These are phyloP conservation scores for Tillus elongatus DNA, from an alignment of 2,888 invertebrate genomes.

Conservation along the genomic window DNA sequence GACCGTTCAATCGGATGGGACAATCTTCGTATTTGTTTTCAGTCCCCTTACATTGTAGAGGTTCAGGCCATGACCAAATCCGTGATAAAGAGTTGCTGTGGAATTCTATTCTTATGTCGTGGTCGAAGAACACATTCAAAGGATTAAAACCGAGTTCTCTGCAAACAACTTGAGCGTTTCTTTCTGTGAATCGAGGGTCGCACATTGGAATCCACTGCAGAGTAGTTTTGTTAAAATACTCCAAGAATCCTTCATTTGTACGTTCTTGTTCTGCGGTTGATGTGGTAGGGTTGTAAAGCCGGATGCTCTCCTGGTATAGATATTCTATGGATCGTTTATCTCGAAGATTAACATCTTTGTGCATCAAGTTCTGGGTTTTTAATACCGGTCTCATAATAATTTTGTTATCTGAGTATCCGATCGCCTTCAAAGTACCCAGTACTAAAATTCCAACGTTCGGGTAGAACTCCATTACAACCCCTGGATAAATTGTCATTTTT, in stretches of 20 bases:
- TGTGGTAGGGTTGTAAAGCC: conserved; percentile 74
- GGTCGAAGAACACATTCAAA: conserved; percentile 79
- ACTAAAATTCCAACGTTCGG: conserved; percentile 94
- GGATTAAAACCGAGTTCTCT: conserved; percentile 84
- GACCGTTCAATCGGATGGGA: conserved; percentile 80
- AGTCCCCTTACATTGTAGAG: conserved; percentile 71
- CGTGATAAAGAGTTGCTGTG: conserved; percentile 80
- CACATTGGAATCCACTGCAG: conserved; percentile 96
- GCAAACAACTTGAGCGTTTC: conserved; percentile 95
- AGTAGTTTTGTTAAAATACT: conserved; percentile 91
- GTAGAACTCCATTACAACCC: conserved; percentile 85
- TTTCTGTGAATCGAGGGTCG: conserved; percentile 88
- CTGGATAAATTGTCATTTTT: conserved; percentile 76
- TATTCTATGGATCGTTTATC: conserved; percentile 49
- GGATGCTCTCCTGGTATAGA: conserved; percentile 54
- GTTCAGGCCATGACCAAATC: conserved; percentile 93
- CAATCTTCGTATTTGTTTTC: conserved; percentile 74
- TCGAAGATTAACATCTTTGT: conserved; percentile 33
- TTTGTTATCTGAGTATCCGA: conserved; percentile 65
- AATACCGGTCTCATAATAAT: conserved; percentile 66
- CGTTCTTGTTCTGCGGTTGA: conserved; percentile 48
- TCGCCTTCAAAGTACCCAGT: conserved; percentile 78
- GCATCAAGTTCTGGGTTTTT: conserved; percentile 32
- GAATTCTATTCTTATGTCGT: conserved; percentile 77
- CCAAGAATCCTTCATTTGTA: conserved; percentile 77